Evolutionary conservation across 2,888 invertebrate species (phyloP).

Genomic region (Cerastoderma edule): DNA sequence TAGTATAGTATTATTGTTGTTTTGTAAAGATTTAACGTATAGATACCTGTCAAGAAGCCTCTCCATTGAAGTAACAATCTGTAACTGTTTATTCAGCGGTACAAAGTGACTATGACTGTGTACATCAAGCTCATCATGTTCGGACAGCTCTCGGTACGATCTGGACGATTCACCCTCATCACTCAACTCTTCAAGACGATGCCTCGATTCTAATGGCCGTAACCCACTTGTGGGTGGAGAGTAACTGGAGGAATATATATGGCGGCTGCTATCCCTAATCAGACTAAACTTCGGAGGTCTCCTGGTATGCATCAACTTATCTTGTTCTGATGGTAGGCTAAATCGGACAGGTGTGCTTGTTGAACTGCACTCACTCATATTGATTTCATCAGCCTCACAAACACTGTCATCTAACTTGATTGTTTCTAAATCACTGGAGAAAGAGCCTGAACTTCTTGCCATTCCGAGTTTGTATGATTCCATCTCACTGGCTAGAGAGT

Average conservation of each 20-base stretch:
- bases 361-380: slow-evolving; percentile 53
- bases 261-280: slow-evolving; percentile 37
- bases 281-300: slow-evolving; percentile 58
- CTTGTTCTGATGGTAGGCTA: slow-evolving; percentile 56
- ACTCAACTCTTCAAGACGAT: slow-evolving; percentile 72
- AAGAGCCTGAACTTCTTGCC: slow-evolving; percentile 36
- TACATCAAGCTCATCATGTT: slow-evolving; percentile 71
- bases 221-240: slow-evolving; percentile 70
- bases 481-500: slow-evolving; percentile 57
- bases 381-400: slow-evolving; percentile 38
- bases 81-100: slow-evolving; percentile 76
- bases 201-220: slow-evolving; percentile 61
- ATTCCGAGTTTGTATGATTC: slow-evolving; percentile 53
- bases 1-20: too few relatives aligned
- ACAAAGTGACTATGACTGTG: slow-evolving; percentile 66
- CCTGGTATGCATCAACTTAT: slow-evolving; percentile 32
- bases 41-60: slow-evolving; percentile 57
- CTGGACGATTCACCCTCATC: slow-evolving; percentile 72
- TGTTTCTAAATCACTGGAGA: slow-evolving; percentile 53
- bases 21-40: not conserved
- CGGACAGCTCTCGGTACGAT: slow-evolving; percentile 65
- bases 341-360: slow-evolving; percentile 58
- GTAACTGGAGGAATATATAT: slow-evolving; percentile 66
- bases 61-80: slow-evolving; percentile 77
- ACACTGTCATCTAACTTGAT: slow-evolving; percentile 31